Base-by-base conservation (phyloP, 2,797 vertebrate genomes). In the Pelobates cultripes region DNA sequence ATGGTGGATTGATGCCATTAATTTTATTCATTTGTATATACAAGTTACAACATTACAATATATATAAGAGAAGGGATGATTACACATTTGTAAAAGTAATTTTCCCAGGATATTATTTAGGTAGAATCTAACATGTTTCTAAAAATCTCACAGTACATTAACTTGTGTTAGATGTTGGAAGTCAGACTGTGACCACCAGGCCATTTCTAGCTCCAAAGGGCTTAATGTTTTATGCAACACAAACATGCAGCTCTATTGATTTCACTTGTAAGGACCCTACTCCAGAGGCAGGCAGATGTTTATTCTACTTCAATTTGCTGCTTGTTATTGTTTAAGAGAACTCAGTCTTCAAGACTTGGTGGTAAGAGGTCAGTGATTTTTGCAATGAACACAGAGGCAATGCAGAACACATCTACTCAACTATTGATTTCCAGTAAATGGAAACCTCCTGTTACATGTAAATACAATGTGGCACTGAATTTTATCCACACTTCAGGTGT, bases 201-300 rank as follows among this genome's bases (percentile, higher is more conserved):
- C 77, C 80, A 82, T 66, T 45, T 42, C 43, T 80, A 74, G 76
- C 86, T 86, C 85, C 47, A 51, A 51, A 5, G 47, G 47, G 10
- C 47, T 51, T 51, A 51, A 53, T 84, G 85, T 90, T 90, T 88
- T 85, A 85, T 88, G 89, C 88, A 87, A 82, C 70, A 81, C 51
- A 61, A 51, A 84, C 80, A 75, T 47, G 51, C 14, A 71, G 81
- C 67, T 44, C 73, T 86, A 88, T 79, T 75, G 88, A 88, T 87
- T 87, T 28, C 63, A 77, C 77, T 76, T 4, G 78, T 83, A 87
- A 85, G 17, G 51, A 51, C 66, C 28, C 43, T 66, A 78, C 79
- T 83, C 73, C 0, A 43, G 70, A 84, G 70, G 71, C 28, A 84
- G 17, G 0, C 63, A 80, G 66, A 14, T n/a, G 10, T 75, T 81